Percentiles rank a stretch among this genome's conserved stretches.
These are phyloP conservation scores for Zaprionus kolodkinae DNA, from an alignment of 1,140 invertebrate genomes.

Conservation along the genomic window DNA sequence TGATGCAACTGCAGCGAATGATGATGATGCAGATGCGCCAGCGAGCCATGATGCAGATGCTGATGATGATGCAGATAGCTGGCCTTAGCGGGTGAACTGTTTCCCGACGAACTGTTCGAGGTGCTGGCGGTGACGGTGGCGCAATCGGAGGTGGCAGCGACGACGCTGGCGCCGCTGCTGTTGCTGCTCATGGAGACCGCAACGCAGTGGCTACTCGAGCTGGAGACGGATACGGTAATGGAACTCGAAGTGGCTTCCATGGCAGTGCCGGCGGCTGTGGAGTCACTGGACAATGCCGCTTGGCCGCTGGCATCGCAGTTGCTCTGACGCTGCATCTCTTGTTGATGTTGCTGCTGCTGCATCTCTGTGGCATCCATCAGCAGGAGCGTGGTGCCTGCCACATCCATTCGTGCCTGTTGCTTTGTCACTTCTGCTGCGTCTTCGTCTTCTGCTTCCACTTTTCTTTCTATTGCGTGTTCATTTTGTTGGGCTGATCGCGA, in stretches of 20 bases:
- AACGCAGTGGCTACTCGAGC: neutral
- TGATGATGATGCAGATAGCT: constrained; percentile 64
- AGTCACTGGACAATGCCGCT: constrained; percentile 14
- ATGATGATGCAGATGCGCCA: constrained; percentile 59
- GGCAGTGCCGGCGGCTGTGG: neutral
- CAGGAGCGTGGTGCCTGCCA: constrained; percentile 44
- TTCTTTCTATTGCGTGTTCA: neutral
- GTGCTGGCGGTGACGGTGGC: constrained; percentile 26
- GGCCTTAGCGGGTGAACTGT: constrained; percentile 60
- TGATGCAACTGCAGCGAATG: constrained; percentile 63
- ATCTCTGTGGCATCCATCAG: constrained; percentile 45
- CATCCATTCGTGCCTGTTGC: constrained; percentile 43
- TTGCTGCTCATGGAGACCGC: neutral
- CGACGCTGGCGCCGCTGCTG: neutral
- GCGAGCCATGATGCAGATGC: constrained; percentile 56
- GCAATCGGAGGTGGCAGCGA: neutral
- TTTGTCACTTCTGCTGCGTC: neutral
- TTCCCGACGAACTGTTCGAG: constrained; percentile 67
- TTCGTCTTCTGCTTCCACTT: neutral
- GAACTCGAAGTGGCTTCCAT: neutral
- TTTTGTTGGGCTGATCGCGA: constrained; percentile 7
- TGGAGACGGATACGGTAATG: constrained; percentile 1
- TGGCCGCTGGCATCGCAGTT: constrained; percentile 25
- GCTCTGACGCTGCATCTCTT: constrained; percentile 30
- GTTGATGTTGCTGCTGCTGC: constrained; percentile 39